Evolutionary conservation across 2,113 vertebrate species (phyloP).

Genomic region (Tonatia bakeri): DNA sequence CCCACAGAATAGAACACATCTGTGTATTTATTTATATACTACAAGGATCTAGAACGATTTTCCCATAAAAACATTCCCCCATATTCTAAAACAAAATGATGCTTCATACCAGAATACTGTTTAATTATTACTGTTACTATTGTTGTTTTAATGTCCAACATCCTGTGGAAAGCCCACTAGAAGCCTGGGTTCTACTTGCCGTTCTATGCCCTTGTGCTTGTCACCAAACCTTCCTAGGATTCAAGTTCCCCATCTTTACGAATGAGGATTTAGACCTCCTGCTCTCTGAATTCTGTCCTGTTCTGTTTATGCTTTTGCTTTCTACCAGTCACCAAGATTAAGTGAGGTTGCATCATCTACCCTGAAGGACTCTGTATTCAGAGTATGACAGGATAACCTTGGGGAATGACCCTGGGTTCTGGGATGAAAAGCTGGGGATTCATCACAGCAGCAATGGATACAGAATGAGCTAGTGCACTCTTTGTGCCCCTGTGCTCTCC

Average conservation of each 20-base stretch:
- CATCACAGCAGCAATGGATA: not conserved
- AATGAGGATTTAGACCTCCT: not conserved
- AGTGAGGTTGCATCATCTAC: not conserved
- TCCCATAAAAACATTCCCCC: not conserved
- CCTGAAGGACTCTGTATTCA: not conserved
- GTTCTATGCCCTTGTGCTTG: not conserved
- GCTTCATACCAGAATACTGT: not conserved
- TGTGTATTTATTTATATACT: not conserved
- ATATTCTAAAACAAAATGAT: constrained; percentile 23
- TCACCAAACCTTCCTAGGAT: not conserved
- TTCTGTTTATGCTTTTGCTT: not conserved
- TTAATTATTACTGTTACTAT: not conserved
- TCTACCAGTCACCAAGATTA: not conserved
- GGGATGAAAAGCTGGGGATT: not conserved
- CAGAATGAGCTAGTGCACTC: not conserved
- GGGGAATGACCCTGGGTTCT: not conserved
- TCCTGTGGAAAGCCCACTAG: not conserved
- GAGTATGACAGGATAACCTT: not conserved
- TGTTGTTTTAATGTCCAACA: not conserved
- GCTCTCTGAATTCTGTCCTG: not conserved
- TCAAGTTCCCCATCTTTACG: not conserved
- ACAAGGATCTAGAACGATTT: not conserved
- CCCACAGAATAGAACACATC: not conserved
- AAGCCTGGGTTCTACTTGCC: not conserved
- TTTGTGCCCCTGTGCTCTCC: not conserved